Evolutionary conservation across 1,140 invertebrate genomes (phyloP), one percentile per base, ranked within the genome.

Genomic region (Gonioctena quinquepunctata): DNA sequence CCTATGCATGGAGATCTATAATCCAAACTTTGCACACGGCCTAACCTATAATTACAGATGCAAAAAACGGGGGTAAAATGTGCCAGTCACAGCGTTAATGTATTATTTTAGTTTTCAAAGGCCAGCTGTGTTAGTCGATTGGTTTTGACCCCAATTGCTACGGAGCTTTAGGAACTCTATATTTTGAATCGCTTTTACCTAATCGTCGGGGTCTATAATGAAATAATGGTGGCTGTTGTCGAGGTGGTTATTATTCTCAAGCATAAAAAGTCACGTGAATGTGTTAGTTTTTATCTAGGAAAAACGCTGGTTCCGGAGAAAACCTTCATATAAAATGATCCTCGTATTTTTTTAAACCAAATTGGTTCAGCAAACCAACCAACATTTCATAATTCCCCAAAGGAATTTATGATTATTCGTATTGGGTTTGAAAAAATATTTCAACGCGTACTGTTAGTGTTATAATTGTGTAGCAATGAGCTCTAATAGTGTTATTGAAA

Each of bases 31-130:
- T 64, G 71, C 73, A 72, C 71, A 75, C 63, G 67, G 54, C 64
- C 62, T 69, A 71, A 68, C 54, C 74, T 71, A 70, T 76, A 76
- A 76, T 76, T 76, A 76, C 72, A 65, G 62, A 71, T 73, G 59
- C 61, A 71, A 71, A 71, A 70, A 71, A 69, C 42, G 61, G 49
- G 70, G 70, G 70, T 71, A 71, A 59, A 71, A 71, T 62, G 54
- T 48, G 70, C 70, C 70, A 71, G 70, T 71, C 70, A 71, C 60
- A 71, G 27, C 50, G 60, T 66, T 71, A 71, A 71, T 71, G 70
- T 71, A 68, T 63, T 65, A 62, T 71, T 71, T 71, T 71, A 67
- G 65, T 63, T 68, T 68, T 63, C 2, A 19, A 61, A 63, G 49
- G 48, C 70, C 70, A 71, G 70, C 70, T 71, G 70, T 68, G 56